A percentile compares a stretch with the other conserved stretches of the same genome.
phyloP scores from a whole-genome alignment of 2,113 vertebrate species.

The Malurus alboscapulatus region DNA sequence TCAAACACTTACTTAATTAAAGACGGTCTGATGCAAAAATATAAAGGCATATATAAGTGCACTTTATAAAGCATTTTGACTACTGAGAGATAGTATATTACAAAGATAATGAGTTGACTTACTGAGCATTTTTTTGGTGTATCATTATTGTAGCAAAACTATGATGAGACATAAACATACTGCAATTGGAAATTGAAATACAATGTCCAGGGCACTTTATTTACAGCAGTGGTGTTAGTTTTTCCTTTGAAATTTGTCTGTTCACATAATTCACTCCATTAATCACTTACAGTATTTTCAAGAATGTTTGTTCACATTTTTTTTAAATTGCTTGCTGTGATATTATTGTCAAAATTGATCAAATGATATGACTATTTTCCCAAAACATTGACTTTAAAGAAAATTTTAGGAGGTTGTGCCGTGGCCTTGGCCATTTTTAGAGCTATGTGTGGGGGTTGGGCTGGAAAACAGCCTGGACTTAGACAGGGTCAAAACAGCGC shows the following conservation, averaged over 20 bases:
- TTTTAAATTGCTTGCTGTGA: neutral
- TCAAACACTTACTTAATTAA: constrained; percentile 18
- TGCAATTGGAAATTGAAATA: neutral
- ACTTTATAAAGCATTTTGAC: neutral
- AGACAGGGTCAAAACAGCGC: too few species aligned
- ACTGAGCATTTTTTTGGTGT: neutral
- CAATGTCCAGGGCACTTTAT: neutral
- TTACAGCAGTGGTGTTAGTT: neutral
- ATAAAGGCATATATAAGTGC: neutral
- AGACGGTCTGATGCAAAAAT: neutral
- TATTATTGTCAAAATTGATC: neutral
- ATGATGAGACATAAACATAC: neutral
- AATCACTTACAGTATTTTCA: neutral
- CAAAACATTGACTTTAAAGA: neutral
- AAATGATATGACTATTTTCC: neutral
- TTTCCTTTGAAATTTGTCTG: neutral
- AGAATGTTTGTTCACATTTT: neutral
- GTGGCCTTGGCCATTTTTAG: too few species aligned
- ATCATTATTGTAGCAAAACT: neutral
- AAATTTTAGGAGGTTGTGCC: neutral
- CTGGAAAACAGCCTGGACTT: too few species aligned
- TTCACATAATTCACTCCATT: neutral
- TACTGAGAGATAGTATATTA: neutral
- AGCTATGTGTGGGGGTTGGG: too few species aligned
- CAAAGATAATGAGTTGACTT: neutral